A percentile compares a stretch with the other conserved stretches of the same genome.
Evolutionary conservation across 1,140 invertebrate species (phyloP).

Genomic region (Euura saliciscinereae): DNA sequence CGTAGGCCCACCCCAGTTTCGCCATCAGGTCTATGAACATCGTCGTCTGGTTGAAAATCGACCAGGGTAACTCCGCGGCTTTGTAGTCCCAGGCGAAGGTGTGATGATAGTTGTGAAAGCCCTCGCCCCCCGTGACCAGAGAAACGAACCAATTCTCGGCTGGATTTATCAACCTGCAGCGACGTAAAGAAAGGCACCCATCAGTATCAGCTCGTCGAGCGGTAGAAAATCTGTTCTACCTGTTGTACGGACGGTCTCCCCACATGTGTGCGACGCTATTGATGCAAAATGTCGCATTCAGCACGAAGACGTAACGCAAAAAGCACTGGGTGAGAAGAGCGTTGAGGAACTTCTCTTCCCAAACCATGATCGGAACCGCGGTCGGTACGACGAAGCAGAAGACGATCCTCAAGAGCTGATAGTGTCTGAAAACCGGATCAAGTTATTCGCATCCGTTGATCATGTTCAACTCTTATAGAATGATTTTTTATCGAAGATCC

Average conservation of each 20-base stretch:
- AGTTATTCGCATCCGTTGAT: too few relatives aligned
- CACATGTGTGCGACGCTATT: constrained; percentile 72
- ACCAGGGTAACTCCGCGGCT: constrained; percentile 67
- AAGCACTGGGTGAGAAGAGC: constrained; percentile 62
- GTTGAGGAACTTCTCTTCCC: constrained; percentile 65
- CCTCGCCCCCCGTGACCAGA: constrained; percentile 64
- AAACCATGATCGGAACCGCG: constrained; percentile 66
- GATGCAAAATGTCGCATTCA: constrained; percentile 74
- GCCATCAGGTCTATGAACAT: constrained; percentile 61
- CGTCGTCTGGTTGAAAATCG: constrained; percentile 57
- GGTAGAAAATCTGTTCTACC: constrained; percentile 47
- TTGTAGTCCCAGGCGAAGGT: constrained; percentile 86
- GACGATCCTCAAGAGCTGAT: constrained; percentile 59
- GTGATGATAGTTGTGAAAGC: constrained; percentile 94
- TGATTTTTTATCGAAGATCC: too few relatives aligned
- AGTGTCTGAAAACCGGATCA: too few relatives aligned
- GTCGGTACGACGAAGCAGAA: constrained; percentile 68
- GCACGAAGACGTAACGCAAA: constrained; percentile 63
- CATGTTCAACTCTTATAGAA: too few relatives aligned
- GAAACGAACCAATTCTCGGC: constrained; percentile 31
- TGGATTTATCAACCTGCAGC: constrained; percentile 26
- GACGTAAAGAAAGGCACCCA: too few relatives aligned
- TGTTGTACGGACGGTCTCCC: constrained; percentile 70
- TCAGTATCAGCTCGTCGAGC: too few relatives aligned
- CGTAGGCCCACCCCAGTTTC: constrained; percentile 68